Percentiles rank a stretch among this genome's conserved stretches.
Conservation (phyloP, 1,140 invertebrate genomes). For the Drepana arcuata region DNA sequence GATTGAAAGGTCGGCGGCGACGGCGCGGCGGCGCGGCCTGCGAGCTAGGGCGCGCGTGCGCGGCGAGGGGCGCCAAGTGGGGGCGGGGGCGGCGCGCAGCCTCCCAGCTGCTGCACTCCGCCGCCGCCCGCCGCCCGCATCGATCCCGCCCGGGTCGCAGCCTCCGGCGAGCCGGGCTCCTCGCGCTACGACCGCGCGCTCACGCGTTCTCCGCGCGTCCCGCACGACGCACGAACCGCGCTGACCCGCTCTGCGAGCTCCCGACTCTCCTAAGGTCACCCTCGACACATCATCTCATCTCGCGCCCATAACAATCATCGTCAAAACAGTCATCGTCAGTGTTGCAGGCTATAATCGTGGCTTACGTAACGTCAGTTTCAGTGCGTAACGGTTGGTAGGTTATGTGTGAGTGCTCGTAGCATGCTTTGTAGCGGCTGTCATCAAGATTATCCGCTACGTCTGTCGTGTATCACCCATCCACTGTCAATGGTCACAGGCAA, state of each 20-base stretch:
- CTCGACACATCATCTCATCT: conserved; percentile 19
- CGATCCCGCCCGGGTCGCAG: conserved; percentile 54
- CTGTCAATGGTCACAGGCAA: too few species aligned
- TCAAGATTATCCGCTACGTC: conserved; percentile 6
- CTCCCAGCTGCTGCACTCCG: conserved; percentile 58
- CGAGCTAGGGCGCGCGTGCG: conserved; percentile 22
- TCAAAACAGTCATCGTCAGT: conserved; percentile 21
- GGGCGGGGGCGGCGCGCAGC: conserved; percentile 40
- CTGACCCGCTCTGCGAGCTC: conserved; percentile 23
- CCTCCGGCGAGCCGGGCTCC: conserved; percentile 36
- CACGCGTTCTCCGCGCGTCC: conserved; percentile 31
- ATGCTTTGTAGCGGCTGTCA: conserved; percentile 4
- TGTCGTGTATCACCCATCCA: too few species aligned
- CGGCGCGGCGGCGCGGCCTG: conserved; percentile 19
- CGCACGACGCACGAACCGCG: conserved; percentile 23
- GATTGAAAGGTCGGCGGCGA: conserved; percentile 14
- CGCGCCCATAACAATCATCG: conserved; percentile 26
- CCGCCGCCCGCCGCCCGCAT: conserved; percentile 63
- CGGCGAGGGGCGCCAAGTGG: conserved; percentile 14
- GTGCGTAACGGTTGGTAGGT: conserved; percentile 33
- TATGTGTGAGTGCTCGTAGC: conserved; percentile 34
- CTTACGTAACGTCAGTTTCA: conserved; percentile 49
- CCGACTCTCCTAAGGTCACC: conserved; percentile 25
- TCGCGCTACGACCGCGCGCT: conserved; percentile 34
- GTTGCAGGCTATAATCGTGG: conserved; percentile 44